phyloP scores from a whole-genome alignment of 2,797 vertebrate genomes.

The Arctocebus calabarensis region DNA sequence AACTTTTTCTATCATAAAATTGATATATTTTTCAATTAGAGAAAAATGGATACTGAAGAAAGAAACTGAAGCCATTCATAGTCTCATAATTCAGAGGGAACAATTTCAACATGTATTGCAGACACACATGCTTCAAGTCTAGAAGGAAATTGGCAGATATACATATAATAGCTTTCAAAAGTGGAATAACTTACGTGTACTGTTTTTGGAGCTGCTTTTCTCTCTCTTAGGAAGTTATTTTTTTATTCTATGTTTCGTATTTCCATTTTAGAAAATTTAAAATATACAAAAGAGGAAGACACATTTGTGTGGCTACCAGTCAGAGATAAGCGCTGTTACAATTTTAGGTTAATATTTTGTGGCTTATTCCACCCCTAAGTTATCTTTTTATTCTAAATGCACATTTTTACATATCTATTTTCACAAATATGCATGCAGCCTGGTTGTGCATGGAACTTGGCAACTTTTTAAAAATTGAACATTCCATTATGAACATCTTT shows the following conservation, averaged over 20 bases:
- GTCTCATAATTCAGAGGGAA: background rate
- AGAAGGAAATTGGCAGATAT: background rate
- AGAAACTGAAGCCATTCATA: background rate
- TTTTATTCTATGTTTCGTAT: background rate
- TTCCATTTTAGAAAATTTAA: background rate
- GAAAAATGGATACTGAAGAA: background rate
- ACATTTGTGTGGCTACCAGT: background rate
- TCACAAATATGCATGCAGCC: background rate
- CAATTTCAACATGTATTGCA: background rate
- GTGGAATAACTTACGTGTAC: background rate
- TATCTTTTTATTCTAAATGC: background rate
- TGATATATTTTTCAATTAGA: background rate
- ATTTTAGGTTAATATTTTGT: background rate
- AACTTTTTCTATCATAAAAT: background rate
- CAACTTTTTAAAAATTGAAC: background rate
- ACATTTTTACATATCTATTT: background rate
- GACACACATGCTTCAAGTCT: background rate
- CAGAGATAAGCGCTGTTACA: background rate
- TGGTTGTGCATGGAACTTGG: background rate
- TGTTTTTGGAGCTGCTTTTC: background rate
- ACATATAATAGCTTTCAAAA: background rate
- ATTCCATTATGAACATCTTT: background rate
- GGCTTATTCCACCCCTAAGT: background rate
- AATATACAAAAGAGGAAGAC: background rate
- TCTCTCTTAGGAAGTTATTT: background rate